Base-by-base conservation (phyloP, 2,888 invertebrate genomes). In the Magallana nippona region DNA sequence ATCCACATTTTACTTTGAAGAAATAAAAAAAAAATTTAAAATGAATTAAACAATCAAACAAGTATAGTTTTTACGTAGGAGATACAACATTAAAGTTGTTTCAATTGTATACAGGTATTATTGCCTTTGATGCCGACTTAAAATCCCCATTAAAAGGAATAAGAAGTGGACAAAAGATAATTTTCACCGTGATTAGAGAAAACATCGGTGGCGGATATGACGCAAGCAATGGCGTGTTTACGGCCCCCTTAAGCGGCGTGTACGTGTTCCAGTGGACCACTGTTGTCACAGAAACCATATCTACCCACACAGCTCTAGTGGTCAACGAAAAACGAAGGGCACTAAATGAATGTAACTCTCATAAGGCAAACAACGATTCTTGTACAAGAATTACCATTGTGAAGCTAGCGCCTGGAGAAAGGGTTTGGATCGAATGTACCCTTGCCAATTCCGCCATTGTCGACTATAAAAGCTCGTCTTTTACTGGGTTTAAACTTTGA, bases 381-480 rank as follows among this genome's bases (percentile, higher is more conserved):
- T 63, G 63, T 63, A 63, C 63, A 3, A 19, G 15, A 10, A 63
- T 22, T 13, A 22, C 63, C 27, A 11, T 63, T 3, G 22, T 22
- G 13, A 63, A 22, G 27, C 22, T 63, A 22, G n/a, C 19, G 63
- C 22, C 13, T 11, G 22, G 63, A 13, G 63, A 22, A 22, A 63
- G 27, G 27, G 63, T 63, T 13, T 63, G 63, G 63, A 63, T 63
- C 2, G 27, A 63, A 63, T 63, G 22, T 13, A 22, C 10, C 10
- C n/a, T 22, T 3, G 22, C 13, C 27, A 2, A 63, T 22, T 63
- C 63, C 5, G 27, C 22, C 13, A 63, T 63, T 63, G 13, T 27
- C 13, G 63, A 63, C 27, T 27, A 63, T 22, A 27, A 63, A 63
- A 63, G 63, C 22, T 63, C 63, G 22, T 63, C 63, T 27, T 63